Base-by-base conservation (phyloP, 2,797 vertebrate species). In the Petrocephalus sullivani region DNA sequence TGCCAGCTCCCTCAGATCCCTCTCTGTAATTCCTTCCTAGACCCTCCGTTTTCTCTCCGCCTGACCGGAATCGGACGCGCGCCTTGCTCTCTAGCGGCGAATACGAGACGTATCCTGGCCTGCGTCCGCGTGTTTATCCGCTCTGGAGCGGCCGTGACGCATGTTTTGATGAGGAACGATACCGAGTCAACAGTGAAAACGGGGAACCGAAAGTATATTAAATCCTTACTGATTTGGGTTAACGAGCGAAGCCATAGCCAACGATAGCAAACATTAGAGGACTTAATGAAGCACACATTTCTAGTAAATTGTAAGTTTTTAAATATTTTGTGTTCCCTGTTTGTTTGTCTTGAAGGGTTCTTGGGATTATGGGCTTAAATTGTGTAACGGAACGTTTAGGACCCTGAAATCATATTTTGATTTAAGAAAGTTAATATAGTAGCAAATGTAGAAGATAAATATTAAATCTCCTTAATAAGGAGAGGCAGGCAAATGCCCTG, bases 211-310 rank as follows among this genome's bases (percentile, higher is more conserved):
- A 57, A 85, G 28, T 33, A 33, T 56, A 33, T 85, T 33, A 86
- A 86, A 46, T 86, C 54, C 33, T 60, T 86, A 58, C 60, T 60
- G 56, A 86, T 86, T 86, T 58, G 54, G 84, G 28, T 85, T 85
- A 85, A 33, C 3, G 54, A 9, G 28, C 16, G 16, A 85, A 5
- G 1, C 23, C 4, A 28, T 33, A 85, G 54, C 54, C 28, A 85
- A 51, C 16, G 57, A 58, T 37, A 85, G 14, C 54, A 85, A 85
- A 85, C 28, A 56, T 33, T n/a, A 57, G 28, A 56, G 54, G 53
- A 33, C 16, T 85, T 85, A 58, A 23, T 85, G 41, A 85, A 85
- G 12, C 28, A 33, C 28, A 57, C 51, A 33, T 33, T 57, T 85
- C 28, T 33, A 33, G 28, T 33, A 28, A 85, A 57, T 57, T 56